Conservation (phyloP, 2,113 vertebrate genomes). For the Pardalotus punctatus region DNA sequence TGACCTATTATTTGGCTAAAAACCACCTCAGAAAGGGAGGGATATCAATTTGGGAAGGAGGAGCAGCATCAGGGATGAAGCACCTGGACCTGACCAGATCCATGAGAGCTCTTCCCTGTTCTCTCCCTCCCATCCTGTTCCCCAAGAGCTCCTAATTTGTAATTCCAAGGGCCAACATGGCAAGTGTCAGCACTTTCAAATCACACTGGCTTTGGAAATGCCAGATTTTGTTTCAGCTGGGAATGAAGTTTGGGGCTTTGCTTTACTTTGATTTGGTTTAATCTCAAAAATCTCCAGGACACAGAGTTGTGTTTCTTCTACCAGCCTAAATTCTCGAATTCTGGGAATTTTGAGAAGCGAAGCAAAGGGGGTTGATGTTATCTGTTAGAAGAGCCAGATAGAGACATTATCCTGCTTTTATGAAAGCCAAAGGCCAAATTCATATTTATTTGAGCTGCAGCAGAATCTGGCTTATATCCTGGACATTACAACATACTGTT, state of each 20-base stretch:
- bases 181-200: neutral
- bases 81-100: too few relatives aligned
- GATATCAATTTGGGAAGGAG: neutral
- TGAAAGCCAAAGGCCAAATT: conserved; percentile 21
- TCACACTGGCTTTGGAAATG: accelerated
- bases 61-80: neutral
- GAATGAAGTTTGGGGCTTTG: neutral
- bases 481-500: conserved; percentile 33
- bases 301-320: neutral
- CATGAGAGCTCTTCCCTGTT: neutral
- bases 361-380: neutral
- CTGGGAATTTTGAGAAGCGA: neutral
- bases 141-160: neutral
- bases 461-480: conserved; percentile 44
- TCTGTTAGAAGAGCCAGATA: neutral
- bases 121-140: neutral
- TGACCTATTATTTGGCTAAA: neutral
- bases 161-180: accelerated
- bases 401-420: conserved; percentile 18
- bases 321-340: neutral
- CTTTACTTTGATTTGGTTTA: neutral
- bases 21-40: neutral
- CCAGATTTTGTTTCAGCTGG: neutral
- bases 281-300: neutral
- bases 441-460: conserved; percentile 33